Conservation (phyloP, 2,888 invertebrate species). For the Megalurothrips usitatus region DNA sequence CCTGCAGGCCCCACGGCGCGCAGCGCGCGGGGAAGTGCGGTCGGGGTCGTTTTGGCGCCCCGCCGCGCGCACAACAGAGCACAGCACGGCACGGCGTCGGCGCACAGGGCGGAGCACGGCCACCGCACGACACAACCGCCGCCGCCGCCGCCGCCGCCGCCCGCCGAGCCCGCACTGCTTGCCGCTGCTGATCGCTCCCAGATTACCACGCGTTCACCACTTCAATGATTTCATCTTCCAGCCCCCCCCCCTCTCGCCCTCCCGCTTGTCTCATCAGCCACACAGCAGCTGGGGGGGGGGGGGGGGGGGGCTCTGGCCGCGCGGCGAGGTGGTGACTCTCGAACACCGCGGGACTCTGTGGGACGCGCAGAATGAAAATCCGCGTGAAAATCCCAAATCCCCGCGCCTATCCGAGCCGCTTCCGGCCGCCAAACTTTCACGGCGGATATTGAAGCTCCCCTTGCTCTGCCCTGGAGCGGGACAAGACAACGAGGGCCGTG, state of each 20-base stretch:
- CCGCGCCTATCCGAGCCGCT: too few species aligned
- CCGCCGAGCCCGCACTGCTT: not conserved
- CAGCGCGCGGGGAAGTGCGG: not conserved
- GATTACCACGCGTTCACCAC: not conserved
- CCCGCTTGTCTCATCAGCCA: not conserved
- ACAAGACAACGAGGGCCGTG: too few species aligned
- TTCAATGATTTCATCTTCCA: not conserved
- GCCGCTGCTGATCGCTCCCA: not conserved
- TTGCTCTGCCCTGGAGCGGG: not conserved
- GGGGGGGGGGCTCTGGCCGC: not conserved
- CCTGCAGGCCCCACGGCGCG: not conserved
- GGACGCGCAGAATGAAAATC: not conserved
- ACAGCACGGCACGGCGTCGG: not conserved
- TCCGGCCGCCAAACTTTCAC: not conserved
- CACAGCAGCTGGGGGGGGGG: too few species aligned
- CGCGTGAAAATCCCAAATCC: too few species aligned
- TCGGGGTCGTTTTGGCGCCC: conserved; percentile 15
- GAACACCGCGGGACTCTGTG: too few species aligned
- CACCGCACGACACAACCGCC: not conserved
- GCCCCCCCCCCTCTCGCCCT: not conserved
- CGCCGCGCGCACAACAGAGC: not conserved
- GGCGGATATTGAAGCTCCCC: not conserved
- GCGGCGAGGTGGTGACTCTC: not conserved
- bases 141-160: not conserved
- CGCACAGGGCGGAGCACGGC: not conserved